These are phyloP conservation scores for Coccyzus lansbergi DNA, from an alignment of 2,797 vertebrate species.

Conservation along the genomic window DNA sequence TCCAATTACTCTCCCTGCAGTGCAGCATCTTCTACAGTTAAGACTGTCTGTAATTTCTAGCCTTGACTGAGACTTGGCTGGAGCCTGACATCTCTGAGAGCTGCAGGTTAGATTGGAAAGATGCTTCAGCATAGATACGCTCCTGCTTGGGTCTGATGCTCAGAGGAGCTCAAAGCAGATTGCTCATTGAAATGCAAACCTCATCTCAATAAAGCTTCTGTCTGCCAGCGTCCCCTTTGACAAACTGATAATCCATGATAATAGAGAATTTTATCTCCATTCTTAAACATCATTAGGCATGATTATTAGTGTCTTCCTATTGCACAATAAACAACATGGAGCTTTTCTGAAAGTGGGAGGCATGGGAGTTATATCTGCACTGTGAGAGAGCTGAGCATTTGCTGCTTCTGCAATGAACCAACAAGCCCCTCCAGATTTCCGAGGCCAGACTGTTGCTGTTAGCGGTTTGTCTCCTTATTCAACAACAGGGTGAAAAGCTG, in stretches of 20 bases:
- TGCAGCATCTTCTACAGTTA: not conserved
- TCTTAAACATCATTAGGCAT: constrained; percentile 39
- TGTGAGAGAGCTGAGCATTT: constrained; percentile 27
- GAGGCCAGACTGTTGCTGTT: constrained; percentile 33
- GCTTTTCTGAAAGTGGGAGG: not conserved
- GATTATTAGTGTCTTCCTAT: constrained; percentile 46
- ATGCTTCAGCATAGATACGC: not conserved
- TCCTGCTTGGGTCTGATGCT: constrained; percentile 4
- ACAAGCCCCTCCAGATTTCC: constrained; percentile 16
- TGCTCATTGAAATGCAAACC: constrained; percentile 64
- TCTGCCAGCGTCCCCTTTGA: constrained; percentile 52
- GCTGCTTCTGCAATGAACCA: constrained; percentile 38
- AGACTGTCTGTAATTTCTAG: not conserved
- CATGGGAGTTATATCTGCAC: constrained; percentile 3
- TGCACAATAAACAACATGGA: constrained; percentile 30
- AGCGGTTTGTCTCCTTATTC: constrained; percentile 38
- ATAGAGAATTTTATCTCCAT: constrained; percentile 51
- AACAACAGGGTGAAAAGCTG: constrained; percentile 42
- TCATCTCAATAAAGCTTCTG: constrained; percentile 50
- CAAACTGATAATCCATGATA: constrained; percentile 58
- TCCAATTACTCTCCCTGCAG: not conserved
- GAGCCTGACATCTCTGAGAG: not conserved
- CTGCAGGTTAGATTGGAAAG: not conserved
- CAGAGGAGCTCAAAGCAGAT: constrained; percentile 19
- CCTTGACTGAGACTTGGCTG: not conserved